Evolutionary conservation across 2,797 vertebrate genomes (phyloP).

Genomic region (Typhlichthys subterraneus): DNA sequence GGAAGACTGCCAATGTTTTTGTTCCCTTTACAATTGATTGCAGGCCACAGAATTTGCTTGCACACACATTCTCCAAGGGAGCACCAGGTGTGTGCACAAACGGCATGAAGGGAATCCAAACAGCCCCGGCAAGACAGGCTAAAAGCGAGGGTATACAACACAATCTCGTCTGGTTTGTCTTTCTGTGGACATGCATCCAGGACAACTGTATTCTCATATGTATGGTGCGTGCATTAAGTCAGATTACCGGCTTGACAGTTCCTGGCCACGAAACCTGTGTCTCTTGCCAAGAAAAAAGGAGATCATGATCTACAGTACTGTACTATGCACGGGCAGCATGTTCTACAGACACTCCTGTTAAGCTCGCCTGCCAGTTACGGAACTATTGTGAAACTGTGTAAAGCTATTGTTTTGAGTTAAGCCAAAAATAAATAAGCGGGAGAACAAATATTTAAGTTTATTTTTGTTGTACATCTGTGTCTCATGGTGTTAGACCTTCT

Average conservation of each 20-base stretch:
- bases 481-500: conserved; percentile 16
- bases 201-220: conserved; percentile 8
- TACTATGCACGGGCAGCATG: conserved; percentile 3
- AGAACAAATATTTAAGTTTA: neutral
- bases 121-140: neutral
- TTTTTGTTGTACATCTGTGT: conserved; percentile 2
- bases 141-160: neutral
- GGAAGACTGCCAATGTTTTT: conserved; percentile 11
- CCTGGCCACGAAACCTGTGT: conserved; percentile 12
- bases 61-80: conserved; percentile 15
- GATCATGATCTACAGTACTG: neutral
- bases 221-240: conserved; percentile 4
- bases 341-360: conserved; percentile 1
- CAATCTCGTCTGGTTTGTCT: conserved; percentile 19
- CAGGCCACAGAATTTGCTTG: conserved; percentile 18
- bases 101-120: neutral
- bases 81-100: conserved; percentile 24
- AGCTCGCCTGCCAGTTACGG: conserved; percentile 21
- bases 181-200: conserved; percentile 17
- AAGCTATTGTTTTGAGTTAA: neutral
- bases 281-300: conserved; percentile 20
- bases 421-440: conserved; percentile 6
- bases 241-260: conserved; percentile 22
- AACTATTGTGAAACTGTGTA: conserved; percentile 10
- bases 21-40: conserved; percentile 18